These are phyloP conservation scores for Neogobius melanostomus DNA, from an alignment of 2,113 vertebrate species.

Conservation along the genomic window DNA sequence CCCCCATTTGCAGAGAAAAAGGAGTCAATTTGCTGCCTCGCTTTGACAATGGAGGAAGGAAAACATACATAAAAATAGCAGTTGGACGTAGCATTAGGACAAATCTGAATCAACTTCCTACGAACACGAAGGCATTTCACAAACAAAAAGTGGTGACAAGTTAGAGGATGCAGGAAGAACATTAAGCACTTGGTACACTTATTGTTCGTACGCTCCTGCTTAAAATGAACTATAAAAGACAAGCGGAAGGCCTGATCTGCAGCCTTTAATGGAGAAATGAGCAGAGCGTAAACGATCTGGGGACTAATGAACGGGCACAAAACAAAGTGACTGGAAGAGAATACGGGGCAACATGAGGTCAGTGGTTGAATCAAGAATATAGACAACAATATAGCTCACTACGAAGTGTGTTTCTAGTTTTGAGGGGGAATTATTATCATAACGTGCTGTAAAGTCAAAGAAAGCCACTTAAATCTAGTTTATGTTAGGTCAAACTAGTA, in stretches of 20 bases:
- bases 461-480: too few species aligned
- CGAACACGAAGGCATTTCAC: constrained; percentile 23
- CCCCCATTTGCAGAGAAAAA: not conserved
- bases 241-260: constrained; percentile 17
- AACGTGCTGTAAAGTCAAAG: too few species aligned
- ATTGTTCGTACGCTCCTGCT: constrained; percentile 51
- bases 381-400: too few species aligned
- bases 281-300: constrained; percentile 7
- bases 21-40: not conserved
- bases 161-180: constrained; percentile 34
- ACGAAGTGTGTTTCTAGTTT: too few species aligned
- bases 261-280: constrained; percentile 43
- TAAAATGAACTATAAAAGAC: constrained; percentile 33
- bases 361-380: not conserved
- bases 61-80: constrained; percentile 31
- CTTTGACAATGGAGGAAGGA: constrained; percentile 7
- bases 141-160: constrained; percentile 65
- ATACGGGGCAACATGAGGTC: constrained; percentile 1
- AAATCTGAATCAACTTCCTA: constrained; percentile 46
- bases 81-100: constrained; percentile 26
- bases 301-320: constrained; percentile 22
- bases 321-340: constrained; percentile 33
- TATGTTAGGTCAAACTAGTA: too few species aligned
- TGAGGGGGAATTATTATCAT: too few species aligned
- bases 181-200: constrained; percentile 34